phyloP scores from a whole-genome alignment of 1,140 invertebrate species.

The Pseudomyrmex sp. region DNA sequence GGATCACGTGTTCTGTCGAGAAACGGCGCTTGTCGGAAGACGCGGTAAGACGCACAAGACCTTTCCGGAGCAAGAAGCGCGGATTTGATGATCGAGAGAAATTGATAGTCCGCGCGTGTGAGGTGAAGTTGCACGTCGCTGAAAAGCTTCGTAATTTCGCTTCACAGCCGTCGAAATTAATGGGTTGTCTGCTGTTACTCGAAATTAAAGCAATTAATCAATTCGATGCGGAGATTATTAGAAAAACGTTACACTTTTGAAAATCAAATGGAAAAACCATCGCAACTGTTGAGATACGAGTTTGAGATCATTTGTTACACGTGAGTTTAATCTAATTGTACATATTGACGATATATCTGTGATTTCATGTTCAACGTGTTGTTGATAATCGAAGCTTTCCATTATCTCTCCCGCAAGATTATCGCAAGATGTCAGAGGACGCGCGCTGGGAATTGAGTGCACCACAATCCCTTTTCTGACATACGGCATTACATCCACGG shows the following conservation, averaged over 20 bases:
- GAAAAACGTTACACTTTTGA: no score
- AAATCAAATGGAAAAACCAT: no score
- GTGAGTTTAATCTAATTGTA: no score
- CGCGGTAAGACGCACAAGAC: not conserved
- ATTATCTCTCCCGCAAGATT: not conserved
- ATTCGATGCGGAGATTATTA: no score
- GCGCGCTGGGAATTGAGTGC: not conserved
- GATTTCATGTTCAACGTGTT: not conserved
- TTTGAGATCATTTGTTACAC: no score
- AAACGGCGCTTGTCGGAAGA: constrained; percentile 14
- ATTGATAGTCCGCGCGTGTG: constrained; percentile 15
- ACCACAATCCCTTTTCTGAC: not conserved
- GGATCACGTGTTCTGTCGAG: not conserved
- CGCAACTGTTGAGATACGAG: no score
- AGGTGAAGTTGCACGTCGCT: not conserved
- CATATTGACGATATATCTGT: not conserved
- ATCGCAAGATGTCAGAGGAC: not conserved
- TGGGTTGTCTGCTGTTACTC: not conserved
- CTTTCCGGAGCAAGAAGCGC: not conserved
- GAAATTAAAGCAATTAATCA: not conserved
- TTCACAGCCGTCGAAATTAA: not conserved
- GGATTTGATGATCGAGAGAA: constrained; percentile 29
- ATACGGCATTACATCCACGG: not conserved
- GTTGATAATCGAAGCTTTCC: not conserved
- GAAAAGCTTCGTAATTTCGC: not conserved